phyloP scores from a whole-genome alignment of 2,113 vertebrate species.

The Nanger granti region DNA sequence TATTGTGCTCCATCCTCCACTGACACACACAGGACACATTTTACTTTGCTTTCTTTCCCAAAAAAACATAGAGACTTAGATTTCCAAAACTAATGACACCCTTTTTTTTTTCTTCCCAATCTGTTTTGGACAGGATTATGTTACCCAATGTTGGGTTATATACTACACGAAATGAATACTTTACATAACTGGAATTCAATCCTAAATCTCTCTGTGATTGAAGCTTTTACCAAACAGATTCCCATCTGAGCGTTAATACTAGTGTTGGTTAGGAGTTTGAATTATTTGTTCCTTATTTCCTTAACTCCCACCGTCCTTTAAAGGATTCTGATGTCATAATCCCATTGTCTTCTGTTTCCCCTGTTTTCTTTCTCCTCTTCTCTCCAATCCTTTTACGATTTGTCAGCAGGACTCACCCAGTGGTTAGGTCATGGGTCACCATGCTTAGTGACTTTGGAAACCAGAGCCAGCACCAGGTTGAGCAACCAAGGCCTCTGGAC shows the following conservation, averaged over 20 bases:
- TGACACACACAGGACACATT: rapidly evolving
- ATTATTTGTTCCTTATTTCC: not conserved
- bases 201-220: not conserved
- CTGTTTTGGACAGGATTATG: not conserved
- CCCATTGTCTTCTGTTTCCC: not conserved
- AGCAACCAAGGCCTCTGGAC: not conserved
- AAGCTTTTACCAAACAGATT: slow-evolving; percentile 1
- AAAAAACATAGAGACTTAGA: not conserved
- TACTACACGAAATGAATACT: slow-evolving; percentile 17
- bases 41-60: not conserved
- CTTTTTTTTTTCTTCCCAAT: not conserved
- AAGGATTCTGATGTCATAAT: not conserved
- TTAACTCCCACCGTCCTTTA: not conserved
- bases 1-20: not conserved
- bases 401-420: not conserved
- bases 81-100: not conserved
- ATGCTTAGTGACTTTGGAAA: not conserved
- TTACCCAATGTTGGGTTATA: slow-evolving; percentile 23
- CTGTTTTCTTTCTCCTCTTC: not conserved
- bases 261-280: not conserved
- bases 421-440: not conserved
- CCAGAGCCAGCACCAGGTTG: not conserved
- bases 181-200: slow-evolving; percentile 39
- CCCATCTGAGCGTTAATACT: not conserved
- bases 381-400: not conserved